These are phyloP conservation scores for Listronotus bonariensis DNA, from an alignment of 1,140 invertebrate species.

Conservation along the genomic window DNA sequence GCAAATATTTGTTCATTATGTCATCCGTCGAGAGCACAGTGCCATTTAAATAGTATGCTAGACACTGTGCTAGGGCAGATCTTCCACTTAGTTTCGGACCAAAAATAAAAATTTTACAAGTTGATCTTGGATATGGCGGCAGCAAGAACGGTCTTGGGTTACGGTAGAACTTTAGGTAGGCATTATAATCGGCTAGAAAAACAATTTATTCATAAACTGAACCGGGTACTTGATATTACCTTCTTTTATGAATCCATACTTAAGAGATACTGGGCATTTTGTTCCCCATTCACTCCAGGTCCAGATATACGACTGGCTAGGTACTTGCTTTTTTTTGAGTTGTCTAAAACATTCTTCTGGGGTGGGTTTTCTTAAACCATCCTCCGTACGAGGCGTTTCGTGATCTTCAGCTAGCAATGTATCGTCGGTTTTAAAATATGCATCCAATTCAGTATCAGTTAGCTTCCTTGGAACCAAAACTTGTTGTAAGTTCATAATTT, in stretches of 20 bases:
- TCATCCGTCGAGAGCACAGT: slow-evolving; percentile 50
- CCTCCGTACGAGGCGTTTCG: slow-evolving; percentile 21
- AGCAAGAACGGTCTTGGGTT: slow-evolving; percentile 64
- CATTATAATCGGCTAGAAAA: slow-evolving; percentile 59
- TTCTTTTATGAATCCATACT: slow-evolving; percentile 54
- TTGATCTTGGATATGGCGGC: slow-evolving; percentile 53
- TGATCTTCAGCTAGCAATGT: slow-evolving; percentile 31
- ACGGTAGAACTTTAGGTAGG: slow-evolving; percentile 58
- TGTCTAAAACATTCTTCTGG: slow-evolving; percentile 50
- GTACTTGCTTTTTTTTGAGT: slow-evolving; percentile 40
- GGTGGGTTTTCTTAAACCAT: slow-evolving; percentile 26
- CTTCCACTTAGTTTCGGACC: slow-evolving; percentile 56
- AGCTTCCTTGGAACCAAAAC: slow-evolving; percentile 57
- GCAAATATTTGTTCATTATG: slow-evolving; percentile 49
- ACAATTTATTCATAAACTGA: slow-evolving; percentile 64
- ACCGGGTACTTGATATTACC: slow-evolving; percentile 60
- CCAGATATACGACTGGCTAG: slow-evolving; percentile 52
- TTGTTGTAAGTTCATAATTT: slow-evolving; percentile 53
- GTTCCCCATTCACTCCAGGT: slow-evolving; percentile 61
- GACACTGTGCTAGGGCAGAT: slow-evolving; percentile 50
- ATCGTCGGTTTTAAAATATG: slow-evolving; percentile 16
- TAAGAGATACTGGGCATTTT: slow-evolving; percentile 64
- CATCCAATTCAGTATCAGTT: slow-evolving; percentile 40
- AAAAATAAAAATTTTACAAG: slow-evolving; percentile 56
- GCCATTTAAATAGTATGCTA: slow-evolving; percentile 50